Evolutionary conservation across 2,797 vertebrate genomes (phyloP).

Genomic region (Falco biarmicus): DNA sequence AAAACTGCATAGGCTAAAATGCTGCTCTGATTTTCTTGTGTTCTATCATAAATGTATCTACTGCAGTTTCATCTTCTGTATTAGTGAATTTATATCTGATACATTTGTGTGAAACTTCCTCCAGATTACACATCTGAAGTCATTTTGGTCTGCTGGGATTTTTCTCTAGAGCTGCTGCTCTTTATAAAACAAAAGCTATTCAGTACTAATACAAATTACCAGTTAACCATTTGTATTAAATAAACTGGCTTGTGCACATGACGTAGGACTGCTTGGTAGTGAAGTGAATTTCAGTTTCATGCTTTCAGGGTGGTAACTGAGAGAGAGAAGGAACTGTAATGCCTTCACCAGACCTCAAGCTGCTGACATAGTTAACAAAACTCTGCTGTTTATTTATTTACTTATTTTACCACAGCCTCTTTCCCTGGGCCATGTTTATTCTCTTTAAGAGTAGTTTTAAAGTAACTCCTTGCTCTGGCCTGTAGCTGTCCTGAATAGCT

Average conservation of each 20-base stretch:
- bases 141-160: not conserved
- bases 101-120: not conserved
- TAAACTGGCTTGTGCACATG: no score
- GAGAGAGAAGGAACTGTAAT: not conserved
- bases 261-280: not conserved
- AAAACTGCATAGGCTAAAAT: not conserved
- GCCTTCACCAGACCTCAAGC: not conserved
- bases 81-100: not conserved
- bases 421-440: not conserved
- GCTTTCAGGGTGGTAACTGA: not conserved
- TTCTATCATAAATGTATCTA: not conserved
- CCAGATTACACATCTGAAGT: not conserved
- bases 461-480: not conserved
- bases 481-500: not conserved
- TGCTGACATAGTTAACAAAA: not conserved
- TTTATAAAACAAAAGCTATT: not conserved
- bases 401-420: not conserved
- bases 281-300: not conserved
- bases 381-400: not conserved
- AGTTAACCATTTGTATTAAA: not conserved
- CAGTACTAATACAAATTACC: not conserved
- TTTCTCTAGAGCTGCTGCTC: not conserved
- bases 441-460: not conserved
- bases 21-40: not conserved
- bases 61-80: not conserved